Base-by-base conservation (phyloP, 2,113 vertebrate genomes). In the Lates calcarifer region DNA sequence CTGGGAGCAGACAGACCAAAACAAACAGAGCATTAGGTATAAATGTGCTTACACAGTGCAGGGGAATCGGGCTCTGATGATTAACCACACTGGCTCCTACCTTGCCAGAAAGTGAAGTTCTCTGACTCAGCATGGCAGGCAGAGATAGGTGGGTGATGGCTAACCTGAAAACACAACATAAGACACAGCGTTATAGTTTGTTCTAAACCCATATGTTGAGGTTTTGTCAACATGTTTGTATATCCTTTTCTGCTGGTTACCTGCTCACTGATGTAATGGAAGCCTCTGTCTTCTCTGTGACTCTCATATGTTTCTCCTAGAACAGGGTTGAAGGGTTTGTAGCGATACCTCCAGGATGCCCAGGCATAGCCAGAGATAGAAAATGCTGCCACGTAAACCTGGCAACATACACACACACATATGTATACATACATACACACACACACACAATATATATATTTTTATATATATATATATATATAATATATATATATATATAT, bases 291-390 rank as follows among this genome's bases (percentile, higher is more conserved):
- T 0, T 96, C 96, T 64, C 96, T 90, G 69, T 95, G 82, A 5
- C 91, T 98, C 91, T 99, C 97, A 0, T 96, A 99, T 0, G 98
- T 99, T 94, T 99, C 98, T 11, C 98, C 98, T 53, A 99, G 93
- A 73, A 99, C 95, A 0, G 98, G 97, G 92, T 98, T 99, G 93
- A 99, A 98, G 53, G 98, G 98, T 74, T 99, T 99, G 92, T 97
- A 96, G 77, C 96, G 93, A 8, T 96, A 93, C 22, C 98, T 95
- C 95, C 96, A 96, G 51, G 96, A 95, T 0, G 96, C 97, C 91
- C 97, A 98, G 35, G 97, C 97, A 17, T 99, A 99, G 77, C 96
- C 96, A 0, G 98, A 98, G 58, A 98, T 97, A 0, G 97, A 97
- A 6, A 99, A 99, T 10, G 91, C 96, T 0, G 96, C 96, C 18